Percentiles rank a stretch among this genome's conserved stretches.
Conservation (phyloP, 2,797 vertebrate genomes). For the Thunnus albacares region DNA sequence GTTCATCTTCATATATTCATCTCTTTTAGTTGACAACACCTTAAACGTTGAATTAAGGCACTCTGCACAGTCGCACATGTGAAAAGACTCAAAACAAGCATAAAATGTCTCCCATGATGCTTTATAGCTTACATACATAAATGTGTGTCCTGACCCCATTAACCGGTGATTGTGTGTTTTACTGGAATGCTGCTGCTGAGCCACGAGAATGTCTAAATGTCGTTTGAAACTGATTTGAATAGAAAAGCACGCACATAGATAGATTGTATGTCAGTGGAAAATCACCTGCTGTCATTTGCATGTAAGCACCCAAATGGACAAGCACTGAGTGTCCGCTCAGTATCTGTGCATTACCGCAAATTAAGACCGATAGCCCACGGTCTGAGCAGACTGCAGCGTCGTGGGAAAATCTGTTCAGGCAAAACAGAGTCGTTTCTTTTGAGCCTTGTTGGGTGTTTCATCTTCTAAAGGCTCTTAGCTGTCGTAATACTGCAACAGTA, state of each 20-base stretch:
- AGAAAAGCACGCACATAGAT: conserved; percentile 16
- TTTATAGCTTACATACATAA: not conserved
- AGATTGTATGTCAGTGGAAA: not conserved
- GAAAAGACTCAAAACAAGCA: not conserved
- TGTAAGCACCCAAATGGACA: not conserved
- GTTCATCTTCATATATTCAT: not conserved
- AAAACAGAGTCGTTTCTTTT: conserved; percentile 13
- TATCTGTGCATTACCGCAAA: not conserved
- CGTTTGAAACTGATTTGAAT: conserved; percentile 46
- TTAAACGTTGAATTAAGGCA: not conserved
- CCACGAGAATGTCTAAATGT: not conserved
- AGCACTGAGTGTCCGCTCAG: not conserved
- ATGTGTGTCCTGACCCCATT: not conserved
- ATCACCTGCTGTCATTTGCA: conserved; percentile 28
- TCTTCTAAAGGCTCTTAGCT: conserved; percentile 12
- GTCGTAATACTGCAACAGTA: conserved; percentile 6
- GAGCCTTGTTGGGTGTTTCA: conserved; percentile 5
- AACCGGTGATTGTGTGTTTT: not conserved
- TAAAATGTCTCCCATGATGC: not conserved
- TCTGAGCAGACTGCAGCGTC: not conserved
- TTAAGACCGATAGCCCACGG: not conserved
- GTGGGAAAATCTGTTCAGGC: conserved; percentile 7
- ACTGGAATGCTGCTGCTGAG: not conserved
- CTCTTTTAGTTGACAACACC: not conserved
- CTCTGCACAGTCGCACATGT: not conserved